phyloP scores from a whole-genome alignment of 2,888 invertebrate genomes.

The Platycheirus albimanus region DNA sequence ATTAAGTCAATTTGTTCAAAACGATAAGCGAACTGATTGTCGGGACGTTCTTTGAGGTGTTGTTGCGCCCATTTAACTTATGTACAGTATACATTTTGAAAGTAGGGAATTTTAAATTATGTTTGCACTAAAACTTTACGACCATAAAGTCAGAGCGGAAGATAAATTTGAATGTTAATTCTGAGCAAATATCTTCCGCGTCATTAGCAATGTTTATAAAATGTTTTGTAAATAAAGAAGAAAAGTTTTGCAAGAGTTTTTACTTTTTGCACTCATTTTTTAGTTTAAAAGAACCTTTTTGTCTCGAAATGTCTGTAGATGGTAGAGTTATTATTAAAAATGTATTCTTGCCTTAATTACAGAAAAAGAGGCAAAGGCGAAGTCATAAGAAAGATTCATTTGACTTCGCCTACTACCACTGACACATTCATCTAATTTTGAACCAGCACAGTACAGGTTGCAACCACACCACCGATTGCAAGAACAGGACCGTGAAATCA shows the following conservation, averaged over 20 bases:
- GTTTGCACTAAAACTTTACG: conserved; percentile 65
- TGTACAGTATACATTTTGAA: background rate
- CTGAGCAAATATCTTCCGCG: conserved; percentile 32
- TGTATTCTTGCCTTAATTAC: too few species aligned
- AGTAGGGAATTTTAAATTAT: conserved; percentile 61
- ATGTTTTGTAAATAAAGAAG: conserved; percentile 10
- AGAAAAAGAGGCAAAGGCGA: too few species aligned
- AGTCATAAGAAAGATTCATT: too few species aligned
- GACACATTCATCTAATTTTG: too few species aligned
- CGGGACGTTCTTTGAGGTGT: conserved; percentile 51
- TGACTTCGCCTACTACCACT: too few species aligned
- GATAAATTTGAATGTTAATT: conserved; percentile 1
- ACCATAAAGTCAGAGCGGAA: conserved; percentile 30
- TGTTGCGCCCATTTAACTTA: conserved; percentile 57
- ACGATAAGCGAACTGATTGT: conserved; percentile 54
- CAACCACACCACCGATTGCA: too few species aligned
- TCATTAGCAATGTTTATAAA: conserved; percentile 60
- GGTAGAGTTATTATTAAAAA: background rate
- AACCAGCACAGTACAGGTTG: too few species aligned
- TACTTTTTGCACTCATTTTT: background rate
- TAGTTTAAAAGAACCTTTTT: background rate
- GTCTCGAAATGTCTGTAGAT: background rate
- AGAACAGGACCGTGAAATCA: too few species aligned
- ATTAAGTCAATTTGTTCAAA: conserved; percentile 57
- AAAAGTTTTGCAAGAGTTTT: background rate